Percentiles rank a stretch among this genome's conserved stretches.
Evolutionary conservation across 2,113 vertebrate genomes (phyloP).

Genomic region (Oenanthe oenanthe): DNA sequence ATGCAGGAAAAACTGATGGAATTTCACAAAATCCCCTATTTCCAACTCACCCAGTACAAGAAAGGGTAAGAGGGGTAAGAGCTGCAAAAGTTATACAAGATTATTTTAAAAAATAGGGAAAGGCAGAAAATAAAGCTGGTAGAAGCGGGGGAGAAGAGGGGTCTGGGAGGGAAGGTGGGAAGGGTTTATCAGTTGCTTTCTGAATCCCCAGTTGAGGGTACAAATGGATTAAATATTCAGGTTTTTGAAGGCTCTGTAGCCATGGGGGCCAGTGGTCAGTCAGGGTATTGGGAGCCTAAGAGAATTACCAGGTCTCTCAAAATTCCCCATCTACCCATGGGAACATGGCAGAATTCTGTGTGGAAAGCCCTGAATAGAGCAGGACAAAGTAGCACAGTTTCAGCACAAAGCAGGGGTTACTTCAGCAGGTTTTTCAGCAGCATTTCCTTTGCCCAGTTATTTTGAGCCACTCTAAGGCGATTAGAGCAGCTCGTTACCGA

Average conservation of each 20-base stretch:
- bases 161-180: neutral
- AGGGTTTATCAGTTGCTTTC: neutral
- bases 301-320: neutral
- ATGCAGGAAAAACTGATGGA: neutral
- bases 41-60: neutral
- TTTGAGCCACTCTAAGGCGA: slow-evolving; percentile 60
- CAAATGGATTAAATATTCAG: neutral
- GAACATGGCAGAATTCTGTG: neutral
- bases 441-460: slow-evolving; percentile 27
- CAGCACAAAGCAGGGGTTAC: neutral
- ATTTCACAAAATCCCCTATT: neutral
- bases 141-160: neutral
- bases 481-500: slow-evolving; percentile 41
- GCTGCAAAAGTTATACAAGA: neutral
- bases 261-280: neutral
- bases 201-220: neutral
- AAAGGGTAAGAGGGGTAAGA: neutral
- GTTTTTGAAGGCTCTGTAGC: neutral
- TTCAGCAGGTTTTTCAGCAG: neutral
- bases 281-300: neutral
- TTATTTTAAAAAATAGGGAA: neutral
- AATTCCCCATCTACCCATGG: neutral
- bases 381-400: neutral
- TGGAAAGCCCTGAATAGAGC: neutral
- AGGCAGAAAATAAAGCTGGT: neutral